Evolutionary conservation across 2,888 invertebrate species (phyloP).

Genomic region (Dolichomitus sp.): DNA sequence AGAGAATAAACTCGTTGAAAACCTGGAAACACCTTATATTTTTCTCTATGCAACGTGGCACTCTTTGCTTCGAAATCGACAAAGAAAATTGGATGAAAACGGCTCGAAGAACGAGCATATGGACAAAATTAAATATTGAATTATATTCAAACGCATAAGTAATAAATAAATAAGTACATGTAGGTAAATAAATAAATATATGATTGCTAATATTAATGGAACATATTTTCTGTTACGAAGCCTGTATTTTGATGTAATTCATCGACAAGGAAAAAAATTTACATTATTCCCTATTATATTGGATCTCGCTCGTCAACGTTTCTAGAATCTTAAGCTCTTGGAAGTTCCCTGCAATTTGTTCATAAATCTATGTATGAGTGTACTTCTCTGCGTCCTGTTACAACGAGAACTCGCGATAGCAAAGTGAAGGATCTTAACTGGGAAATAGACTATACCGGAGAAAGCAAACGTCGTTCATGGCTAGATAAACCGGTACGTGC

Average conservation of each 20-base stretch:
- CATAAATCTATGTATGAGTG: neutral
- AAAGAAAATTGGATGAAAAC: constrained; percentile 14
- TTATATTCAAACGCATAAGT: neutral
- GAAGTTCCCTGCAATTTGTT: neutral
- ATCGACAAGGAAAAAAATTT: neutral
- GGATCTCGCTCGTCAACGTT: neutral
- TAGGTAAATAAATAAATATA: neutral
- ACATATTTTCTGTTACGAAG: too few relatives aligned
- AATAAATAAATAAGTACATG: neutral
- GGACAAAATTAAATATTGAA: neutral
- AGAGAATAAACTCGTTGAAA: constrained; percentile 11
- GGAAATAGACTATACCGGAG: constrained; percentile 4
- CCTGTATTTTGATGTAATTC: too few relatives aligned
- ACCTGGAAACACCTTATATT: constrained; percentile 6
- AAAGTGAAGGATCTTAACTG: neutral
- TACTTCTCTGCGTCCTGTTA: neutral
- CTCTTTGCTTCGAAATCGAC: constrained; percentile 8
- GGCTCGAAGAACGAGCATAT: neutral
- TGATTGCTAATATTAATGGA: neutral
- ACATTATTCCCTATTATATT: neutral
- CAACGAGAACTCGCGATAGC: neutral
- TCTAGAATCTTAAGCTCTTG: neutral
- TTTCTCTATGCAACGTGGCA: neutral
- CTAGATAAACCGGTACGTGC: constrained; percentile 14
- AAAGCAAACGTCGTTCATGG: neutral